Conservation (phyloP, 2,797 vertebrate genomes). For the Hippocampus kuda region DNA sequence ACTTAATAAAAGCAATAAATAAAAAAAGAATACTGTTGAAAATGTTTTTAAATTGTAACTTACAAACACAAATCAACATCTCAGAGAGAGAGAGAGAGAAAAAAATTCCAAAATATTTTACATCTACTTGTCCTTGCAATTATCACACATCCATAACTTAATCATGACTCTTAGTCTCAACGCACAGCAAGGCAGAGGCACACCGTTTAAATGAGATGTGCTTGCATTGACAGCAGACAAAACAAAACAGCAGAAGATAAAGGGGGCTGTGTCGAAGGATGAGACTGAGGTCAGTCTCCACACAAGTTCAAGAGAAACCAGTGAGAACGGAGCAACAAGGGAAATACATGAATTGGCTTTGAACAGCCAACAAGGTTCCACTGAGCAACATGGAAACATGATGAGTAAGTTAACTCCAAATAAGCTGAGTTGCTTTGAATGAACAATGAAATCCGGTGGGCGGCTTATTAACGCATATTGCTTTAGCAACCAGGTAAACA, state of each 20-base stretch:
- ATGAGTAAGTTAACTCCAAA: not conserved
- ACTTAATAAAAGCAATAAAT: too few relatives aligned
- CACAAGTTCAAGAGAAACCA: not conserved
- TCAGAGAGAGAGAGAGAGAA: too few relatives aligned
- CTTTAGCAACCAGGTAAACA: not conserved
- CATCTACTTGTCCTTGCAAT: not conserved
- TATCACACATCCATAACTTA: not conserved
- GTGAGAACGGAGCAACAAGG: not conserved
- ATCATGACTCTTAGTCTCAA: not conserved
- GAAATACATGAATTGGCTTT: not conserved
- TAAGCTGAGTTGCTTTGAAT: not conserved
- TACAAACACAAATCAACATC: too few relatives aligned
- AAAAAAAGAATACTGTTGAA: too few relatives aligned
- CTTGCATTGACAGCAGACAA: not conserved
- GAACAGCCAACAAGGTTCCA: not conserved
- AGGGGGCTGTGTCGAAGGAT: not conserved
- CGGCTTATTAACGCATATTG: not conserved
- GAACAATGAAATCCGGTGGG: not conserved
- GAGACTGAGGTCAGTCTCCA: not conserved
- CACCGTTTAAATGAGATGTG: not conserved
- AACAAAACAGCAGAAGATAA: not conserved
- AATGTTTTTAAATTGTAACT: too few relatives aligned
- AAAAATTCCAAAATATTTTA: too few relatives aligned
- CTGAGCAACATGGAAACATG: not conserved
- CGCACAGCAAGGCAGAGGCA: not conserved